phyloP scores from a whole-genome alignment of 2,888 invertebrate genomes.

The Amitus sp. region DNA sequence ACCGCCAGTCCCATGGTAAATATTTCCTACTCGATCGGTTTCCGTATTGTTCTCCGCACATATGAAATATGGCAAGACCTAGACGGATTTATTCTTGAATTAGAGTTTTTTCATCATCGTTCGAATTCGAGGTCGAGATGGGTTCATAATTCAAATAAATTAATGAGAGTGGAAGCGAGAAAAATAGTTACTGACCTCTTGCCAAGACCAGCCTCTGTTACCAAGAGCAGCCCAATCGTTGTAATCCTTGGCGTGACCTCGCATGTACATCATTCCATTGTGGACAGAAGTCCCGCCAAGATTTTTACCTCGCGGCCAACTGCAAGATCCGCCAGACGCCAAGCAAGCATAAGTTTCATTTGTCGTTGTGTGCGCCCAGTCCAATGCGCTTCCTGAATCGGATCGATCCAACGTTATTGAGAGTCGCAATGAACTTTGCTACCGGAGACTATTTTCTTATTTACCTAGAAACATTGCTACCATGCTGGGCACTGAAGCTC shows the following conservation, averaged over 20 bases:
- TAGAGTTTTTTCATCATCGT: neutral
- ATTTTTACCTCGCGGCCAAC: constrained; percentile 79
- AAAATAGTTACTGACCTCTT: constrained; percentile 67
- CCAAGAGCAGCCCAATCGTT: constrained; percentile 80
- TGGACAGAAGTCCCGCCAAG: constrained; percentile 77
- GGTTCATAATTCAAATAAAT: no score
- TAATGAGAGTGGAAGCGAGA: no score
- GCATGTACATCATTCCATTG: constrained; percentile 87
- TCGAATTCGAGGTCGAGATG: no score
- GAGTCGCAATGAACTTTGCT: neutral
- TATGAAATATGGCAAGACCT: constrained; percentile 78
- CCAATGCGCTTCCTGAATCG: constrained; percentile 67
- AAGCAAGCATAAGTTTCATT: constrained; percentile 74
- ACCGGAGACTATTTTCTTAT: constrained; percentile 15
- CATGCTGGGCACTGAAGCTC: constrained; percentile 74
- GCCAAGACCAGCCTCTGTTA: constrained; percentile 81
- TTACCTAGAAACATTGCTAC: constrained; percentile 73
- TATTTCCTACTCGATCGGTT: constrained; percentile 70
- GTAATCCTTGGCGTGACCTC: constrained; percentile 80
- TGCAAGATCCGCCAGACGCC: constrained; percentile 66
- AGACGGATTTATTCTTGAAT: neutral
- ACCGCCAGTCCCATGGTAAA: constrained; percentile 73
- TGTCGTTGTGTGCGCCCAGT: constrained; percentile 76
- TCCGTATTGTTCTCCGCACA: constrained; percentile 76
- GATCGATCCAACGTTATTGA: neutral